Conservation (phyloP, 2,113 vertebrate genomes). For the Trochalopteron elliotii region DNA sequence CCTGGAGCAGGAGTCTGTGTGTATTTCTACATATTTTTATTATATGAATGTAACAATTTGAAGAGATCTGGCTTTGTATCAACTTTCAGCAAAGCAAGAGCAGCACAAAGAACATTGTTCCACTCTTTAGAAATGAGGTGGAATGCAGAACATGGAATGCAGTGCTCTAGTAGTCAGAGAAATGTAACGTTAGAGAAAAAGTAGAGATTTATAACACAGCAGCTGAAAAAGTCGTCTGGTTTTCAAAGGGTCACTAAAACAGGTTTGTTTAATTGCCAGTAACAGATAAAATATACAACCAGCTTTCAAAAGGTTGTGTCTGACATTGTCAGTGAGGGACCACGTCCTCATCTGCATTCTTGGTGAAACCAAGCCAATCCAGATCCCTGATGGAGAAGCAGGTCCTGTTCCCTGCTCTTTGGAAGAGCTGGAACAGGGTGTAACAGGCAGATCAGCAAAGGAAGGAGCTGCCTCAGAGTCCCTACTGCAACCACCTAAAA, state of each 20-base stretch:
- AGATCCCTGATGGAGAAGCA: rapidly evolving
- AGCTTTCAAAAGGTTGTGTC: background rate
- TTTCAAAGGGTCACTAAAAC: background rate
- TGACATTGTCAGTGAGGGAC: background rate
- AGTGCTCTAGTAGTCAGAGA: background rate
- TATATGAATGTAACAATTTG: background rate
- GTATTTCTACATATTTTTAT: background rate
- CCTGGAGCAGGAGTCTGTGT: background rate
- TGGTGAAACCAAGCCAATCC: background rate
- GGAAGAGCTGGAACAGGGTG: background rate
- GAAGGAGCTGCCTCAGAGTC: background rate
- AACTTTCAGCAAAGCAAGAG: background rate
- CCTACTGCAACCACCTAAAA: background rate
- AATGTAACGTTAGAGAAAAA: background rate
- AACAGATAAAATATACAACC: background rate
- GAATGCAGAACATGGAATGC: background rate
- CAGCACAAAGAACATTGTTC: background rate
- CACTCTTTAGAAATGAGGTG: background rate
- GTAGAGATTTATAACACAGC: background rate
- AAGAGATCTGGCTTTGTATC: background rate
- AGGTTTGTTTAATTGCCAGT: background rate
- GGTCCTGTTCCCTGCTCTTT: background rate
- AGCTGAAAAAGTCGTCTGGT: background rate
- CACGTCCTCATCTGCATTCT: background rate
- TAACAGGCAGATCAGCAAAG: background rate